phyloP scores from a whole-genome alignment of 92 coral and sea anemone genomes.

The Phenganax stokvisi region DNA sequence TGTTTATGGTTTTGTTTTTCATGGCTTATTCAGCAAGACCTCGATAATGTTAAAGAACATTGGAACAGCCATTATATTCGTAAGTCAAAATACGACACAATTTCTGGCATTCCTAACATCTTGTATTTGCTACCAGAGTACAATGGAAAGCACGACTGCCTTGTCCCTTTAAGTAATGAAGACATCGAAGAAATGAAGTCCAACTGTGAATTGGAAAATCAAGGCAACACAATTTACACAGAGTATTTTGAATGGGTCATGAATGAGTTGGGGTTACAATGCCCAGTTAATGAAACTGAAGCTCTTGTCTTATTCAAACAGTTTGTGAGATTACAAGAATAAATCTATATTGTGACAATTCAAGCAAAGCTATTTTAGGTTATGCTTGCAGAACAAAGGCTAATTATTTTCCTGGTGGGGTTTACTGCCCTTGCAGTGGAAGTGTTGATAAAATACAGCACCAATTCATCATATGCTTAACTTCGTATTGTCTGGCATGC shows the following conservation, averaged over 20 bases:
- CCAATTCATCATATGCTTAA: too few species aligned
- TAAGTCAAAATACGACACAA: not conserved
- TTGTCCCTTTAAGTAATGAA: not conserved
- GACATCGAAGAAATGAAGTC: not conserved
- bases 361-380: too few species aligned
- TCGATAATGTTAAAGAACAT: constrained; percentile 2
- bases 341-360: not conserved
- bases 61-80: constrained; percentile 6
- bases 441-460: too few species aligned
- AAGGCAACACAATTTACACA: not conserved
- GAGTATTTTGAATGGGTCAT: constrained; percentile 9
- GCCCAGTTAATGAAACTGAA: constrained; percentile 10
- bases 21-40: not conserved
- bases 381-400: too few species aligned
- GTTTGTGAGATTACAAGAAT: constrained; percentile 5
- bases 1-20: constrained; percentile 9
- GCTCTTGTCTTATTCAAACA: not conserved
- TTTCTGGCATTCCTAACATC: not conserved
- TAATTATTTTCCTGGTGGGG: too few species aligned
- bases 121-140: not conserved
- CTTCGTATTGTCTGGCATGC: too few species aligned
- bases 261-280: not conserved
- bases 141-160: constrained; percentile 6
- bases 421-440: too few species aligned
- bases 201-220: constrained; percentile 5